Percentiles rank a stretch among this genome's conserved stretches.
These are phyloP conservation scores for Sigmodon hispidus DNA, from an alignment of 2,113 vertebrate species.

Conservation along the genomic window DNA sequence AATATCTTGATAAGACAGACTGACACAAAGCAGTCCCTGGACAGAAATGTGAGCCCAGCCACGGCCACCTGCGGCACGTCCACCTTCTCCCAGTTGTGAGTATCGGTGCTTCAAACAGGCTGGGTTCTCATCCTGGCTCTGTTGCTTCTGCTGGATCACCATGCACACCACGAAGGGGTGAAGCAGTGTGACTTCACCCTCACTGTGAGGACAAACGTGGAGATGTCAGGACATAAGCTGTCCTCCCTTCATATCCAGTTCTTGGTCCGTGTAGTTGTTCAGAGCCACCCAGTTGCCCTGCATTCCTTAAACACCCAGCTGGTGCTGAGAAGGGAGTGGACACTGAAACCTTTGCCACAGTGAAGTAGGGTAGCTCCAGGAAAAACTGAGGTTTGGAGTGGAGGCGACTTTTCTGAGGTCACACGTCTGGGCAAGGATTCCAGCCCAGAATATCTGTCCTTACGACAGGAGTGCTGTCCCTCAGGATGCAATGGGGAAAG, in stretches of 20 bases:
- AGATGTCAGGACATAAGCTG: neutral
- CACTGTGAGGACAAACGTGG: neutral
- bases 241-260: no score
- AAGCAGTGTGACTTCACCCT: neutral
- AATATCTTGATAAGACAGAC: neutral
- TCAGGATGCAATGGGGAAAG: neutral
- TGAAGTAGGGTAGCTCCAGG: no score
- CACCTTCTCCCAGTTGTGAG: neutral
- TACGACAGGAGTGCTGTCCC: neutral
- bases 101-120: neutral
- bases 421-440: neutral
- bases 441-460: neutral
- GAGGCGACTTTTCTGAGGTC: neutral
- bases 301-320: neutral
- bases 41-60: neutral
- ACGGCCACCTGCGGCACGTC: fast-evolving
- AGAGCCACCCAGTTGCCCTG: neutral
- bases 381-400: neutral
- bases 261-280: neutral
- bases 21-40: neutral
- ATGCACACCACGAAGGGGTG: fast-evolving
- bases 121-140: neutral
- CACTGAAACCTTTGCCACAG: neutral
- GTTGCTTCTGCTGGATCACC: neutral
- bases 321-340: neutral